Evolutionary conservation across 2,113 vertebrate genomes (phyloP).

Genomic region (Crotalus horridus): DNA sequence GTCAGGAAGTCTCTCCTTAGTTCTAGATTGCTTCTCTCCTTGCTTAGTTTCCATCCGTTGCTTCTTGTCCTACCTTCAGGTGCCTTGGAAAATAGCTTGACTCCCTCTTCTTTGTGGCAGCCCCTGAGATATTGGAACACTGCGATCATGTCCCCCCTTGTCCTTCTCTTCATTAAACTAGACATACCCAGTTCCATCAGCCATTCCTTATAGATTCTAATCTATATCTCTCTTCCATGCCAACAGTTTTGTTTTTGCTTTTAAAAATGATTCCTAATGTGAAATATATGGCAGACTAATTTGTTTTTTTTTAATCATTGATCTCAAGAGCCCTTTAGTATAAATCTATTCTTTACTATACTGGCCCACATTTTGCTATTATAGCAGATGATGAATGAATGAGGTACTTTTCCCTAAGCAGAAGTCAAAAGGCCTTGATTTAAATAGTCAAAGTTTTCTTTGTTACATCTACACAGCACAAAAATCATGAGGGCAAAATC

Average conservation of each 20-base stretch:
- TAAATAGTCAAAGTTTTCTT: neutral
- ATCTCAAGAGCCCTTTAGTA: neutral
- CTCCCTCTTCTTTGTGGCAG: too few relatives aligned
- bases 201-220: neutral
- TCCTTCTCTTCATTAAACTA: too few relatives aligned
- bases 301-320: neutral
- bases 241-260: neutral
- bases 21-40: too few relatives aligned
- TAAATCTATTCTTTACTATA: neutral
- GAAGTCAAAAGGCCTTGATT: neutral
- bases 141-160: too few relatives aligned
- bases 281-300: neutral
- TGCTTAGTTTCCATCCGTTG: too few relatives aligned
- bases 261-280: neutral
- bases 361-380: neutral
- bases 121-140: too few relatives aligned
- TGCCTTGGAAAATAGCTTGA: too few relatives aligned
- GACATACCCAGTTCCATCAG: too few relatives aligned
- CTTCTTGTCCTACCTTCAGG: too few relatives aligned
- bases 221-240: neutral
- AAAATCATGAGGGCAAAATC: neutral
- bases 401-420: neutral
- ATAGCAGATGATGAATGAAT: neutral
- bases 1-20: too few relatives aligned
- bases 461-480: neutral